Conservation (phyloP, 2,888 invertebrate species). For the Calameuta idolon region DNA sequence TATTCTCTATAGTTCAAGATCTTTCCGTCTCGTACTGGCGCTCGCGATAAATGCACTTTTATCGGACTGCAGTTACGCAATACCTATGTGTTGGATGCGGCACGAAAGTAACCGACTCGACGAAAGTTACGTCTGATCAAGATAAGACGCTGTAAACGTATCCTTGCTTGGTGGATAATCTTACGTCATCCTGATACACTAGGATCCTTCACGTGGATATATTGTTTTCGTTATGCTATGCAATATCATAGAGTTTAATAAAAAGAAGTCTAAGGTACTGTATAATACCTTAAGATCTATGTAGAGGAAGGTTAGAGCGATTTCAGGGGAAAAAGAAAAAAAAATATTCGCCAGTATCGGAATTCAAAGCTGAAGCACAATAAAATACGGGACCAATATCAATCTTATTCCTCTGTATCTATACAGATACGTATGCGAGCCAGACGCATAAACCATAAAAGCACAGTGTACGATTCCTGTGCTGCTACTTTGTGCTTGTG, state of each 20-base stretch:
- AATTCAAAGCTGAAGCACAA: slow-evolving; percentile 11
- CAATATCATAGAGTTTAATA: neutral
- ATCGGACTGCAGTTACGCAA: neutral
- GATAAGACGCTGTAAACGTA: slow-evolving; percentile 49
- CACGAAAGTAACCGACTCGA: slow-evolving; percentile 6
- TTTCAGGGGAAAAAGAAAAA: neutral
- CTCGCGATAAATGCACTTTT: neutral
- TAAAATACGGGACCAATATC: slow-evolving; percentile 22
- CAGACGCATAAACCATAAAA: slow-evolving; percentile 55
- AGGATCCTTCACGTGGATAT: neutral
- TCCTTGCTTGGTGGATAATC: neutral
- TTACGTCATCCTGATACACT: neutral
- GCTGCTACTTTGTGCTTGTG: neutral
- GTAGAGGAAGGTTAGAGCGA: neutral
- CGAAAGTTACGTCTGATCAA: slow-evolving; percentile 46
- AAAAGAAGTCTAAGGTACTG: neutral
- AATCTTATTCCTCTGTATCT: slow-evolving; percentile 17
- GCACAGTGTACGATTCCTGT: slow-evolving; percentile 22
- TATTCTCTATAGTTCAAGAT: neutral
- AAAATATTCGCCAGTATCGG: slow-evolving; percentile 13
- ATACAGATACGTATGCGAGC: slow-evolving; percentile 19
- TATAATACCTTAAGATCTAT: neutral
- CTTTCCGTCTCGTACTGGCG: neutral
- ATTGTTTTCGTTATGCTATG: neutral
- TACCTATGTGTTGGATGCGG: neutral